These are phyloP conservation scores for Acleris laterana DNA, from an alignment of 2,888 invertebrate genomes.

Conservation along the genomic window DNA sequence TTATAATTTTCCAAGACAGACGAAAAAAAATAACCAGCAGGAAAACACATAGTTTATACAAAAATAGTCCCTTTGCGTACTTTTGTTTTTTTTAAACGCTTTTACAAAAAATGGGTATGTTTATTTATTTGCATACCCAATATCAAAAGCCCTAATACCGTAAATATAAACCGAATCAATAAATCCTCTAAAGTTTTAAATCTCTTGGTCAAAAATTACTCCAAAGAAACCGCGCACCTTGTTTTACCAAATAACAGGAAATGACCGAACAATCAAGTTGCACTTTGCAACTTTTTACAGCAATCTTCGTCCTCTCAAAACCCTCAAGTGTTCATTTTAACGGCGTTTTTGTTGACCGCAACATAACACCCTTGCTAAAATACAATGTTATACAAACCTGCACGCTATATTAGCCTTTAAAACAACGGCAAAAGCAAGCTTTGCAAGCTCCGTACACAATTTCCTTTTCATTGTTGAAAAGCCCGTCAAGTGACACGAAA, in stretches of 20 bases:
- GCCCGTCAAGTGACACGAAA: slow-evolving; percentile 50
- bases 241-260: slow-evolving; percentile 22
- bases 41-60: too few species aligned
- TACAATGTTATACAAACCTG: slow-evolving; percentile 5
- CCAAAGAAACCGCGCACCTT: not conserved
- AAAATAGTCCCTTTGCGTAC: too few species aligned
- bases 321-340: slow-evolving; percentile 40
- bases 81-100: not conserved
- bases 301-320: slow-evolving; percentile 27
- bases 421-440: slow-evolving; percentile 7
- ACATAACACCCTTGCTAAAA: slow-evolving; percentile 14
- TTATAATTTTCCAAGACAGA: too few species aligned
- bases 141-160: too few species aligned
- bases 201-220: too few species aligned
- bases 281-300: slow-evolving; percentile 32
- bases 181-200: too few species aligned
- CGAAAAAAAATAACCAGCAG: too few species aligned
- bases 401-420: slow-evolving; percentile 7
- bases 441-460: slow-evolving; percentile 24
- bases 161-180: too few species aligned
- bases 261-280: slow-evolving; percentile 19
- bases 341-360: slow-evolving; percentile 34
- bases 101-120: not conserved
- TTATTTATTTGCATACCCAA: not conserved
- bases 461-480: slow-evolving; percentile 31